Evolutionary conservation across 2,113 vertebrate species (phyloP).

Genomic region (Prolemur simus): DNA sequence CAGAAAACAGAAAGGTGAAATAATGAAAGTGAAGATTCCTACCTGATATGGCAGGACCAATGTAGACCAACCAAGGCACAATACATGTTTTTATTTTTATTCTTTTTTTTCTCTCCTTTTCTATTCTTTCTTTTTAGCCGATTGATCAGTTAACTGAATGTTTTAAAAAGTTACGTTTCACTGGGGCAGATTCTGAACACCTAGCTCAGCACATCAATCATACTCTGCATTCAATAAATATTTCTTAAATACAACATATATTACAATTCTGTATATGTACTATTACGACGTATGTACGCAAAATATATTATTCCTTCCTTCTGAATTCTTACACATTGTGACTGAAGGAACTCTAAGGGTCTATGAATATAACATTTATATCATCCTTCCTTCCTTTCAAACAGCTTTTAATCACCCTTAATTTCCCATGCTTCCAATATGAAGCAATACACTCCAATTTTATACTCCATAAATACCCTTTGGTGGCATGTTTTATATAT

Average conservation of each 20-base stretch:
- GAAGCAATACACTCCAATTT: neutral
- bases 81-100: neutral
- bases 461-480: neutral
- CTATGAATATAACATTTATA: neutral
- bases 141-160: no score
- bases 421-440: neutral
- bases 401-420: neutral
- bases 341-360: neutral
- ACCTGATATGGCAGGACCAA: neutral
- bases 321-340: neutral
- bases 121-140: no score
- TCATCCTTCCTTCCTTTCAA: neutral
- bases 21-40: neutral
- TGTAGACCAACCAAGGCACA: neutral
- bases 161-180: neutral
- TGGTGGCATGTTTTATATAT: neutral
- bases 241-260: neutral
- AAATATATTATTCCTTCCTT: neutral
- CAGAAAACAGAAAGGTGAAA: neutral
- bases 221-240: neutral
- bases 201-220: neutral
- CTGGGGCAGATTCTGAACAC: neutral
- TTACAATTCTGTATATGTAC: neutral
- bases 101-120: no score
- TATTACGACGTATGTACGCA: neutral